phyloP scores from a whole-genome alignment of 1,140 invertebrate species.

The Drosophila busckii region DNA sequence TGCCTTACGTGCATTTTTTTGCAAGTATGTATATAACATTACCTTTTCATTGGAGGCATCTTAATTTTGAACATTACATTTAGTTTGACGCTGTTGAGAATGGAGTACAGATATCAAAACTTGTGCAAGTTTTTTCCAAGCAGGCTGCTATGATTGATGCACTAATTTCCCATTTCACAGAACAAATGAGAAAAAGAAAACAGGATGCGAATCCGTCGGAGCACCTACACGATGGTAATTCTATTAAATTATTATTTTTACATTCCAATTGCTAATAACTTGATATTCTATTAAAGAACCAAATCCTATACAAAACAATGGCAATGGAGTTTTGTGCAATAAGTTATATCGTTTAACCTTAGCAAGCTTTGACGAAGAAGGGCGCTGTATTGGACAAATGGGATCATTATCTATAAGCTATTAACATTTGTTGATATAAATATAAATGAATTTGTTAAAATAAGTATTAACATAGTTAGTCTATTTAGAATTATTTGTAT shows the following conservation, averaged over 20 bases:
- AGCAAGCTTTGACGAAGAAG: slow-evolving; percentile 93
- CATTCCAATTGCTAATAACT: neutral
- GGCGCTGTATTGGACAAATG: slow-evolving; percentile 87
- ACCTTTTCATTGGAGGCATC: too few relatives aligned
- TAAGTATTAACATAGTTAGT: slow-evolving; percentile 47
- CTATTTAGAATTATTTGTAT: slow-evolving; percentile 14
- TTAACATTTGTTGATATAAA: slow-evolving; percentile 75
- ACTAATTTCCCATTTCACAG: slow-evolving; percentile 91
- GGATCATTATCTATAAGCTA: slow-evolving; percentile 86
- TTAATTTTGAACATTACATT: slow-evolving; percentile 37
- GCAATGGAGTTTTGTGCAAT: slow-evolving; percentile 84
- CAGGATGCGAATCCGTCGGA: slow-evolving; percentile 79
- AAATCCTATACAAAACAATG: slow-evolving; percentile 78
- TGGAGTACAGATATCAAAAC: slow-evolving; percentile 89
- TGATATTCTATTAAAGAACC: slow-evolving; percentile 54
- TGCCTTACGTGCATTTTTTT: slow-evolving; percentile 93
- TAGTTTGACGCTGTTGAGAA: slow-evolving; percentile 91
- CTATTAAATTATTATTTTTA: neutral
- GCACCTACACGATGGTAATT: slow-evolving; percentile 79
- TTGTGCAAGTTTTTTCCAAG: slow-evolving; percentile 90
- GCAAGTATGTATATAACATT: slow-evolving; percentile 79
- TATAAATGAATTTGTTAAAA: slow-evolving; percentile 50
- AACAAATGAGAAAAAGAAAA: slow-evolving; percentile 64
- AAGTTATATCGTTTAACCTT: slow-evolving; percentile 91
- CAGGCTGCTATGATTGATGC: slow-evolving; percentile 96